Conservation (phyloP, 1,140 invertebrate genomes). For the Lamellibrachia luymesi region DNA sequence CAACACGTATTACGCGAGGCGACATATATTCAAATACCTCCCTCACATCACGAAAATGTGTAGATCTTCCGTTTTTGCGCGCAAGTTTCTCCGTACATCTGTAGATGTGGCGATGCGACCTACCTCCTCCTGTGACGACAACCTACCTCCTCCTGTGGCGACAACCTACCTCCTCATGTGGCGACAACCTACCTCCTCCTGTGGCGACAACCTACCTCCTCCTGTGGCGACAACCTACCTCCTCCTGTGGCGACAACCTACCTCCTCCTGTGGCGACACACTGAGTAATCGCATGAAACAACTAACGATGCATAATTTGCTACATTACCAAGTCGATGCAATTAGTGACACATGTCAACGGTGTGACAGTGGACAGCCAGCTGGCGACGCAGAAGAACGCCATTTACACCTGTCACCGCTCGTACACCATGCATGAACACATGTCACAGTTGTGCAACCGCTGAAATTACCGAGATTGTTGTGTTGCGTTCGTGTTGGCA, state of each 20-base stretch:
- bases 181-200: not conserved
- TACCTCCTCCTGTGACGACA: not conserved
- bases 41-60: too few species aligned
- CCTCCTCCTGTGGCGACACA: not conserved
- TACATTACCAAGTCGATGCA: not conserved
- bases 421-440: not conserved
- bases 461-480: not conserved
- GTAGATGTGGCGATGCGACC: too few species aligned
- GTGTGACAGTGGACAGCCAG: not conserved
- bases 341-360: not conserved
- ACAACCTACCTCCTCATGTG: not conserved
- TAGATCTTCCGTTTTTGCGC: too few species aligned
- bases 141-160: not conserved
- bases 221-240: not conserved
- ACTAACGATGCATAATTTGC: not conserved
- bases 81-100: too few species aligned
- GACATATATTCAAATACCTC: too few species aligned
- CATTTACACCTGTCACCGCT: not conserved
- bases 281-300: not conserved
- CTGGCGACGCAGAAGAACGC: not conserved
- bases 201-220: not conserved
- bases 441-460: not conserved
- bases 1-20: too few species aligned
- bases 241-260: not conserved
- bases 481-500: not conserved